Conservation (phyloP, 1,140 invertebrate genomes). For the Scylla paramamosain region DNA sequence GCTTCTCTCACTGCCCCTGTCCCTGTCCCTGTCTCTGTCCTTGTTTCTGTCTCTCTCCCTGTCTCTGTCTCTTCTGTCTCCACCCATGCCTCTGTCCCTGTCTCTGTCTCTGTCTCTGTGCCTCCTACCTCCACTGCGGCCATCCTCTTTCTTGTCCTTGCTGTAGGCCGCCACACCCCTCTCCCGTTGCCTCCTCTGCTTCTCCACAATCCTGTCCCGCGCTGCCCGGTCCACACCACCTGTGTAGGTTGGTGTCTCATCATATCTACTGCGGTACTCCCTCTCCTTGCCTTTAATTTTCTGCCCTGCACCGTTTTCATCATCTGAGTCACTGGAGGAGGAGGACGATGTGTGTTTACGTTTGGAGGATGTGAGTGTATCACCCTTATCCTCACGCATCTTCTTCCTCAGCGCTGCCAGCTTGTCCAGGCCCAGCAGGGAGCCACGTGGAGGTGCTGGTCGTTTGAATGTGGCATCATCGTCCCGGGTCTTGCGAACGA, state of each 20-base stretch:
- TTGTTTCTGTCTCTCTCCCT: slow-evolving; percentile 79
- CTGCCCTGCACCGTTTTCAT: background rate
- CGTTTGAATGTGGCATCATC: slow-evolving; percentile 85
- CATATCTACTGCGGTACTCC: slow-evolving; percentile 88
- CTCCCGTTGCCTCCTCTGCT: slow-evolving; percentile 82
- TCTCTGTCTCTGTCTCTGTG: slow-evolving; percentile 59
- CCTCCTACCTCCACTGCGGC: slow-evolving; percentile 77
- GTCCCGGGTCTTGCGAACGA: slow-evolving; percentile 84
- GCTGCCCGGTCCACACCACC: slow-evolving; percentile 93
- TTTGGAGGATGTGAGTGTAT: background rate
- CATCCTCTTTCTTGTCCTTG: slow-evolving; percentile 81
- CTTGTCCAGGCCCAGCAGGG: slow-evolving; percentile 91
- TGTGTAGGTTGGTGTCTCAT: slow-evolving; percentile 96
- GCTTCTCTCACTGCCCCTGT: slow-evolving; percentile 78
- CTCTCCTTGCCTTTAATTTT: slow-evolving; percentile 79
- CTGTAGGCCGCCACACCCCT: slow-evolving; percentile 81
- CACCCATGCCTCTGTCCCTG: slow-evolving; percentile 58
- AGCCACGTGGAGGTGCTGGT: slow-evolving; percentile 87
- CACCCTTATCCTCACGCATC: slow-evolving; percentile 77
- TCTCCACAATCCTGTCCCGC: slow-evolving; percentile 85
- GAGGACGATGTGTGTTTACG: background rate
- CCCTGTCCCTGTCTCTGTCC: slow-evolving; percentile 75
- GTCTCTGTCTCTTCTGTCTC: slow-evolving; percentile 78
- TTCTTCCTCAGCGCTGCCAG: slow-evolving; percentile 83
- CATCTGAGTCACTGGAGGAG: background rate